Evolutionary conservation across 2,113 vertebrate species (phyloP).

Genomic region (Sarotherodon lohbergeri): DNA sequence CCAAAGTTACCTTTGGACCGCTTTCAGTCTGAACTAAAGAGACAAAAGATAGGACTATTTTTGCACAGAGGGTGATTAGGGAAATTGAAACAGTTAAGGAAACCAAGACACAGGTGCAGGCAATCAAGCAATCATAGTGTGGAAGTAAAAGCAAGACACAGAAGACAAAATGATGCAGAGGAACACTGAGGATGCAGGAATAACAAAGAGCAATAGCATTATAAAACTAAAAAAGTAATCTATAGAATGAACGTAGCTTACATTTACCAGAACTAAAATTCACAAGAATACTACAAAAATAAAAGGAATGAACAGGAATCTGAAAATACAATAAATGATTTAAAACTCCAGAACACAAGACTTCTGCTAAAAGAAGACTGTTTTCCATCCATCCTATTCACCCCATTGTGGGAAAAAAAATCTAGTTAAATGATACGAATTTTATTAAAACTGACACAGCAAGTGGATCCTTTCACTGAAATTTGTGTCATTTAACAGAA

Average conservation of each 20-base stretch:
- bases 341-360: not conserved
- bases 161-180: not conserved
- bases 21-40: not conserved
- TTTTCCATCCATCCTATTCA: not conserved
- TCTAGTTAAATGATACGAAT: not conserved
- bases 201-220: not conserved
- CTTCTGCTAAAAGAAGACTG: not conserved
- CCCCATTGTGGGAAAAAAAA: fast-evolving
- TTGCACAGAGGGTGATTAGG: not conserved
- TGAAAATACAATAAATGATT: not conserved
- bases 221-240: not conserved
- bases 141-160: not conserved
- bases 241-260: not conserved
- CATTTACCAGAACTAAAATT: not conserved
- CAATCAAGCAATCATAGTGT: not conserved
- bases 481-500: conserved; percentile 20
- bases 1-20: too few species aligned
- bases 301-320: not conserved
- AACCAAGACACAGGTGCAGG: not conserved
- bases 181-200: not conserved
- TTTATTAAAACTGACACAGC: not conserved
- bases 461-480: not conserved
- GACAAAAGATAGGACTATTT: not conserved
- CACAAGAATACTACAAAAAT: not conserved
- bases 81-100: not conserved